phyloP scores from a whole-genome alignment of 2,113 vertebrate species.

The Ptilorrhoa leucosticta region DNA sequence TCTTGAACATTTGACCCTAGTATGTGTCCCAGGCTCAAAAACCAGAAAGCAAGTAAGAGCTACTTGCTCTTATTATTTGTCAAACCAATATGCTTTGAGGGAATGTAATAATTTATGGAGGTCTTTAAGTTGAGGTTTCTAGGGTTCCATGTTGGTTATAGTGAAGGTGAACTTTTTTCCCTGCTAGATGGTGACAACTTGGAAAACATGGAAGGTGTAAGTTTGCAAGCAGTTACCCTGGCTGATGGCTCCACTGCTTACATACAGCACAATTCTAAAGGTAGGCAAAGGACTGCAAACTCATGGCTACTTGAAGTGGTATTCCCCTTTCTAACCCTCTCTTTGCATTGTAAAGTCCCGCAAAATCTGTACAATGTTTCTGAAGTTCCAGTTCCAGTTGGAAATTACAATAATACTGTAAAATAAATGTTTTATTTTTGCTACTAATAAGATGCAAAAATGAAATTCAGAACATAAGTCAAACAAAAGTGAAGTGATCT shows the following conservation, averaged over 20 bases:
- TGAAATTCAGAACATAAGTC: background rate
- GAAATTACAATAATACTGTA: background rate
- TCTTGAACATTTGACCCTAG: background rate
- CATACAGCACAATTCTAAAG: constrained; percentile 94
- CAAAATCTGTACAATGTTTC: background rate
- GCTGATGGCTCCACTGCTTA: constrained; percentile 96
- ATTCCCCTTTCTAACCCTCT: background rate
- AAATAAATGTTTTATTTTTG: background rate
- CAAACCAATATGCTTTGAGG: background rate
- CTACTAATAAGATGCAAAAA: background rate
- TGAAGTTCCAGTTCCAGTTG: background rate
- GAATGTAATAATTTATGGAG: background rate
- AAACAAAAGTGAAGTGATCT: background rate
- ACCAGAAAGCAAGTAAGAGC: background rate
- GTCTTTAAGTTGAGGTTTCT: background rate
- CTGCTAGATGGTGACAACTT: constrained; percentile 90
- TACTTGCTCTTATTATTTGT: background rate
- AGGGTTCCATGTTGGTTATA: background rate
- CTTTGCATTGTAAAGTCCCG: background rate
- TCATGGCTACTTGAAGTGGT: background rate
- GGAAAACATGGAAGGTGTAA: constrained; percentile 95
- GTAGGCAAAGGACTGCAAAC: constrained; percentile 48
- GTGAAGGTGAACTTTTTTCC: background rate
- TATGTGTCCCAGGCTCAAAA: background rate
- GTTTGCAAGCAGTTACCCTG: constrained; percentile 94